Percentiles rank a stretch among this genome's conserved stretches.
Conservation (phyloP, 1,140 invertebrate genomes). For the Heliconius hermathena region DNA sequence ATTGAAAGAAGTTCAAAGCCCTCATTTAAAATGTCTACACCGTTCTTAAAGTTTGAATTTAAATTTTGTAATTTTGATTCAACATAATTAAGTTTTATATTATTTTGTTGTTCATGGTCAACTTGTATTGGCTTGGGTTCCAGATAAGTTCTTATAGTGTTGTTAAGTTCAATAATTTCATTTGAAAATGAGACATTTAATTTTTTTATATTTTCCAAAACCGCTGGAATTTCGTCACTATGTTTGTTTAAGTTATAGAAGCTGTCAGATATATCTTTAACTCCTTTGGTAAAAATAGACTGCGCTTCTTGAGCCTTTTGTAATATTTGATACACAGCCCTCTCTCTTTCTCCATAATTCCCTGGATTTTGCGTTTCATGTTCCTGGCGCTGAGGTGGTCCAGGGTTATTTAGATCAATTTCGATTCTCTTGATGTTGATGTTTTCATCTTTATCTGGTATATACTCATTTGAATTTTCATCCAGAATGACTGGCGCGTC, state of each 20-base stretch:
- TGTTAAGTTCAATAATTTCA: slow-evolving; percentile 58
- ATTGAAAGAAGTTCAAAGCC: slow-evolving; percentile 56
- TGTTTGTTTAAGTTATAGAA: slow-evolving; percentile 56
- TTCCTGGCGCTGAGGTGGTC: slow-evolving; percentile 65
- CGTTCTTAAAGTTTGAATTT: slow-evolving; percentile 57
- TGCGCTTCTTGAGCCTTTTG: slow-evolving; percentile 56
- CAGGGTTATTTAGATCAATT: slow-evolving; percentile 65
- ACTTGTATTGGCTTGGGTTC: slow-evolving; percentile 32
- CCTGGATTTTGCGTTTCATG: slow-evolving; percentile 72
- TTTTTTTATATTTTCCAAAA: slow-evolving; percentile 56
- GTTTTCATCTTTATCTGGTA: slow-evolving; percentile 48
- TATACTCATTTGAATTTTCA: slow-evolving; percentile 56
- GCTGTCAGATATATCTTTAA: slow-evolving; percentile 53
- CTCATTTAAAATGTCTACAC: slow-evolving; percentile 55
- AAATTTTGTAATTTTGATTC: slow-evolving; percentile 50
- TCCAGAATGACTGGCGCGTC: slow-evolving; percentile 48
- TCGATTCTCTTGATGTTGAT: slow-evolving; percentile 51
- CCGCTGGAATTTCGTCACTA: slow-evolving; percentile 51
- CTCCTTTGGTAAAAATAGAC: slow-evolving; percentile 51
- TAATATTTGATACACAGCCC: slow-evolving; percentile 49
- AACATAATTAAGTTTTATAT: slow-evolving; percentile 22
- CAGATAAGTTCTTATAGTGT: slow-evolving; percentile 52
- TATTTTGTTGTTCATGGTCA: not conserved
- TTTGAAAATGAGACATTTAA: slow-evolving; percentile 52
- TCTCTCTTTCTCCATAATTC: slow-evolving; percentile 50